Evolutionary conservation across 2,888 invertebrate genomes (phyloP).

Genomic region (Andrena bucephala): DNA sequence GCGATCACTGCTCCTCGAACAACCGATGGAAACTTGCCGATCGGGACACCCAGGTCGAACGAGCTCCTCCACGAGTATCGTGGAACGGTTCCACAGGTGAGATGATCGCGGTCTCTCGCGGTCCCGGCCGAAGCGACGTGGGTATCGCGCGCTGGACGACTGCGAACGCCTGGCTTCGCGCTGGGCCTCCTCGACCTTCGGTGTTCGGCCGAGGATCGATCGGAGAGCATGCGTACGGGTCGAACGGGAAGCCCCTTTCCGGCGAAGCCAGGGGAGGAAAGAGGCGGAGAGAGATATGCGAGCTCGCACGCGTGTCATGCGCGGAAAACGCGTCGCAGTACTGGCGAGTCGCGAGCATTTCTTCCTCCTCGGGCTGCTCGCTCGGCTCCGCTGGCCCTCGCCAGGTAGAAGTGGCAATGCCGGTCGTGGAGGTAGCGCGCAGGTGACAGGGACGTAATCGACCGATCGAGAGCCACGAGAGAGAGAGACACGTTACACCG

Average conservation of each 20-base stretch:
- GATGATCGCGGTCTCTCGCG: not conserved
- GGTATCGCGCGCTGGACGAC: constrained; percentile 4
- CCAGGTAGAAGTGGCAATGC: constrained; percentile 65
- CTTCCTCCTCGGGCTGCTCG: constrained; percentile 44
- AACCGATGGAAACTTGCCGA: constrained; percentile 22
- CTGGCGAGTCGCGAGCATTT: constrained; percentile 55
- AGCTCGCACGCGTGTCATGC: constrained; percentile 55
- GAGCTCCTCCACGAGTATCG: not conserved
- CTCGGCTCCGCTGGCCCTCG: constrained; percentile 39
- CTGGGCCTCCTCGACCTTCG: constrained; percentile 49
- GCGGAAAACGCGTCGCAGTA: constrained; percentile 68
- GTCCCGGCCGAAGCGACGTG: not conserved
- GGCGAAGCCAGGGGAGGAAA: constrained; percentile 12
- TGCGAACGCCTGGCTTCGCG: constrained; percentile 32
- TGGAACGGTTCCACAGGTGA: not conserved
- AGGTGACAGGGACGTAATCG: constrained; percentile 65
- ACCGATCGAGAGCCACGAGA: constrained; percentile 38
- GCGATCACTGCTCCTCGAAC: not conserved
- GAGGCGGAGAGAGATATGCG: constrained; percentile 5
- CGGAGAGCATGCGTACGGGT: constrained; percentile 7
- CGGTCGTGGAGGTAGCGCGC: constrained; percentile 50
- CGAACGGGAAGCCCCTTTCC: constrained; percentile 40
- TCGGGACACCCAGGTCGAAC: not conserved
- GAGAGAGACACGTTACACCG: constrained; percentile 21
- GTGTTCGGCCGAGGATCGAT: constrained; percentile 38